A percentile compares a stretch with the other conserved stretches of the same genome.
Conservation (phyloP, 2,888 invertebrate genomes). For the Therioaphis trifolii region DNA sequence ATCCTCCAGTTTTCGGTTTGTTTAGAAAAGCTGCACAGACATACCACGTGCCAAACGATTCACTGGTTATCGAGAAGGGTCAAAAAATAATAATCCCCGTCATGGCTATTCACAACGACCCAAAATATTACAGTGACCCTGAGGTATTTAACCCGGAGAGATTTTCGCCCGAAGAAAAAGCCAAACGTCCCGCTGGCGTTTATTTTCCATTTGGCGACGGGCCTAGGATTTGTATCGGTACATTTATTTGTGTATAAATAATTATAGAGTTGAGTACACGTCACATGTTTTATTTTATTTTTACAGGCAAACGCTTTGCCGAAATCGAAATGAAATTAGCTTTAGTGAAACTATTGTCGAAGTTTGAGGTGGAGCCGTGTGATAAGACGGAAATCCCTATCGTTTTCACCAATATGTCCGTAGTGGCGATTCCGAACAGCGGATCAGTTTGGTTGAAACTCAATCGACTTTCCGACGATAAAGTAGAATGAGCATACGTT, state of each 20-base stretch:
- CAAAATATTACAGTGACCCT: slow-evolving; percentile 73
- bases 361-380: slow-evolving; percentile 46
- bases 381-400: slow-evolving; percentile 36
- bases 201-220: slow-evolving; percentile 70
- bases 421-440: not conserved
- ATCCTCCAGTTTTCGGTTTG: slow-evolving; percentile 72
- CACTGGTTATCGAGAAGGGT: slow-evolving; percentile 71
- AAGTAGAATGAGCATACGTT: no score
- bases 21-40: slow-evolving; percentile 72
- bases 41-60: slow-evolving; percentile 71
- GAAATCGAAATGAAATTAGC: slow-evolving; percentile 40
- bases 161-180: slow-evolving; percentile 72
- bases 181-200: slow-evolving; percentile 71
- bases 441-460: not conserved
- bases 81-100: slow-evolving; percentile 72
- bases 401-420: not conserved
- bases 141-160: slow-evolving; percentile 73
- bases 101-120: slow-evolving; percentile 73
- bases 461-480: not conserved
- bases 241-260: slow-evolving; percentile 61
- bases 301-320: slow-evolving; percentile 54
- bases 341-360: not conserved
- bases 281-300: not conserved
- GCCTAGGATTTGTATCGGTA: slow-evolving; percentile 69
- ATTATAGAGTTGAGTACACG: no score